Base-by-base conservation (phyloP, 2,113 vertebrate species). In the Pterocles burchelli region DNA sequence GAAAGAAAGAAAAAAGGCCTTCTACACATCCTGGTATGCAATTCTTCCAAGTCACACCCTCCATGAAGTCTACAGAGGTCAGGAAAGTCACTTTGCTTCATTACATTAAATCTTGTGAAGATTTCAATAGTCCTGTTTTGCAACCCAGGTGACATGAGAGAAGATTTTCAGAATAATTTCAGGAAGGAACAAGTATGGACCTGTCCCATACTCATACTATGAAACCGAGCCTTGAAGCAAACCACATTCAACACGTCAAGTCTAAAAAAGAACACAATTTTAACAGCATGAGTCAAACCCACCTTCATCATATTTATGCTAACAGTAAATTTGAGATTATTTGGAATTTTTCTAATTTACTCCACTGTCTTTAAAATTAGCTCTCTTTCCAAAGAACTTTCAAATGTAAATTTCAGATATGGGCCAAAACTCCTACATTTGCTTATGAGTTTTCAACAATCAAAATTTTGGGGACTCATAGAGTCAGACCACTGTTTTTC, bases 361-460 rank as follows among this genome's bases (percentile, higher is more conserved):
- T 79, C 49, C 49, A 57, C 36, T 89, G 45, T 54, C 84, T 68
- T 93, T 85, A 91, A 36, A 94, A 94, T 71, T 85, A 87, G 34
- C 41, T 51, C 17, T 63, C 36, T 81, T 91, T 82, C 65, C 73
- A 87, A 80, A 63, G 12, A 78, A 74, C 83, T 84, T 89, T 52
- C n/a, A 57, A 83, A 75, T n/a, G 26, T 25, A 71, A 86, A 48
- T 89, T 72, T 59, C 81, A 91, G 80, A 75, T 46, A 52, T 16
- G 77, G 33, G 61, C 80, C 89, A 77, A 87, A 95, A 92, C 52
- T 87, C 75, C 86, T 89, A n/a, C 31, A 81, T 57, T 87, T 85
- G 61, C 36, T 63, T 73, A 51, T 46, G 33, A 91, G 52, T 71
- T 87, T 72, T 67, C 81, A 94, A 74, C 81, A 94, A 75, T 57